Percentiles rank a stretch among this genome's conserved stretches.
These are phyloP conservation scores for Volucella zonaria DNA, from an alignment of 2,888 invertebrate genomes.

Conservation along the genomic window DNA sequence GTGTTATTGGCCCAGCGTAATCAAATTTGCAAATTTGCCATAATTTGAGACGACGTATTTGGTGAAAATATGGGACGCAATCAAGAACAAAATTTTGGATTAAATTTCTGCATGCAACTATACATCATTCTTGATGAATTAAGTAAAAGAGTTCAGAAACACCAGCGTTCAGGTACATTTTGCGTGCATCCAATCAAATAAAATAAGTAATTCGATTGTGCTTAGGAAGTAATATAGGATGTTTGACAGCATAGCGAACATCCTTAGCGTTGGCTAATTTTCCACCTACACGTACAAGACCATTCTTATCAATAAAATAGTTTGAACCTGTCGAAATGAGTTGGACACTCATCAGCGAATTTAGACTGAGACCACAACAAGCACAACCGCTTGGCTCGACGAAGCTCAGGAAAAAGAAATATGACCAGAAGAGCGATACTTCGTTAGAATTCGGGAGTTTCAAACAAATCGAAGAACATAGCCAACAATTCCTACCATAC, in stretches of 20 bases:
- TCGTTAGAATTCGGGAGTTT: no score
- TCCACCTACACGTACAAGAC: background rate
- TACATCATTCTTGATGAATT: background rate
- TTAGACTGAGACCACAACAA: no score
- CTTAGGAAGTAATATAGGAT: background rate
- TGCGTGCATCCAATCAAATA: background rate
- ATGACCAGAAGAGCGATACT: background rate
- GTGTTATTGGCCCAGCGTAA: conserved; percentile 4
- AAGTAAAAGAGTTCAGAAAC: background rate
- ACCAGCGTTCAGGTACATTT: background rate
- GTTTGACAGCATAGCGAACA: background rate
- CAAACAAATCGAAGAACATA: no score
- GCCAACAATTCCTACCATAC: no score
- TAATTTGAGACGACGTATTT: background rate
- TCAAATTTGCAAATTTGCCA: conserved; percentile 3
- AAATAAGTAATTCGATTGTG: background rate
- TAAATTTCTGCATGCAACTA: no score
- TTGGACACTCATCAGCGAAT: background rate
- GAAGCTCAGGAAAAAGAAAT: no score
- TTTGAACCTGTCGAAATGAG: background rate
- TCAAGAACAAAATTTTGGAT: background rate
- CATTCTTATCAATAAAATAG: background rate
- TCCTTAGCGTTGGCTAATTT: background rate
- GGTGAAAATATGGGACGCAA: background rate
- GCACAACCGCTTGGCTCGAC: no score